Evolutionary conservation across 2,888 invertebrate genomes (phyloP), one percentile per base, ranked within the genome.

Genomic region (Diplolepis rosae): DNA sequence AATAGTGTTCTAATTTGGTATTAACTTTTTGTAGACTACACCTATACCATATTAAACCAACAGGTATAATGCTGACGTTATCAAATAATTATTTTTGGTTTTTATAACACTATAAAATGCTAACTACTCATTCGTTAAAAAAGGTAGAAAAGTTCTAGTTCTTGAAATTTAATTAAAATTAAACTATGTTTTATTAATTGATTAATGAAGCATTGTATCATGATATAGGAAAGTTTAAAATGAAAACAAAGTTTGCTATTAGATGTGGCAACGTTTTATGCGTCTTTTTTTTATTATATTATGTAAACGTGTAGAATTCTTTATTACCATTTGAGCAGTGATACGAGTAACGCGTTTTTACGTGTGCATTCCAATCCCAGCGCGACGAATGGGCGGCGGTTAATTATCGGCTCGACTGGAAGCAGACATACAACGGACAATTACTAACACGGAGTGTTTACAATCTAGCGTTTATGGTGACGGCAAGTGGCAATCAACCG

Each of bases 381-480:
- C 69, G 71, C 74, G 76, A 67, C 73, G 74, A 79, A 77, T 77
- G 77, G 75, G 74, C 76, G 77, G 72, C 69, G 68, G 75, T 76
- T 80, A 79, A 80, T 79, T 79, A 77, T 78, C 74, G 73, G 68
- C 66, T 51, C 72, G 73, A 65, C 66, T 68, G 42, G 77, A 77
- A 78, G 73, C 74, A 77, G 78, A 81, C 80, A 82, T 83, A 76
- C 78, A 78, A 72, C 74, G 77, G 78, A 81, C 80, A 82, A 84
- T 85, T 84, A 85, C 73, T 70, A 78, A 78, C 78, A 72, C 79
- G 72, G 79, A 85, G 82, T 85, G 85, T 85, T 86, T 85, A 82
- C 84, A 83, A 84, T 85, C 83, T 82, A 84, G 79, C 80, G 79
- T 78, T 77, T 79, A 74, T 75, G 66, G 78, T 73, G 77, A 80